Evolutionary conservation across 30 jellyfish, hydroid and myxozoan species (phyloP).

Genomic region (Sanderia malayensis): DNA sequence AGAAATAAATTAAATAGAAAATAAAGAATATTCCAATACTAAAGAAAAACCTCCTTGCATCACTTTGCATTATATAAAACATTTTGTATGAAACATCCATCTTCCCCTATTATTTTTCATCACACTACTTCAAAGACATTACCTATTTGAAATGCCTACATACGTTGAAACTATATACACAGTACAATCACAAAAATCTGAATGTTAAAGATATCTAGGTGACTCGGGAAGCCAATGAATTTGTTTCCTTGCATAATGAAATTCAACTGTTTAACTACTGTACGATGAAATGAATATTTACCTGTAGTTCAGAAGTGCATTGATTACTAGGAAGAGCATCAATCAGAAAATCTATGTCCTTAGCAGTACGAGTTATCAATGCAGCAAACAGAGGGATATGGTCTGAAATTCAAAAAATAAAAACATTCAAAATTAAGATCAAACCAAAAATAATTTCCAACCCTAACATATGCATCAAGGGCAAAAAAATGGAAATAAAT

Average conservation of each 20-base stretch:
- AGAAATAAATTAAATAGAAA: no score
- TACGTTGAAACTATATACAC: neutral
- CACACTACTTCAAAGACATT: neutral
- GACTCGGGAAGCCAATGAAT: no score
- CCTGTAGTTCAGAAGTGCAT: conserved; percentile 82
- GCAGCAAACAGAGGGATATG: conserved; percentile 78
- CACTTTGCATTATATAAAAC: neutral
- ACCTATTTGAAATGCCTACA: neutral
- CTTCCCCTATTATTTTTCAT: neutral
- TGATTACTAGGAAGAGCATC: conserved; percentile 89
- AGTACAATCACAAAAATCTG: neutral
- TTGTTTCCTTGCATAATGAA: no score
- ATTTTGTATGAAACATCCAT: neutral
- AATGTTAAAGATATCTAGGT: no score
- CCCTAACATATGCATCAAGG: no score
- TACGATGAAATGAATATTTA: no score
- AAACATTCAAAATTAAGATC: neutral
- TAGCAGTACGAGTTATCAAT: conserved; percentile 74
- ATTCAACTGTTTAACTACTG: no score
- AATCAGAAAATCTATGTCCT: conserved; percentile 76
- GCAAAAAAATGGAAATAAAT: no score
- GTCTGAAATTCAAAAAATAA: conserved; percentile 10
- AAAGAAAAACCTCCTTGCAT: neutral
- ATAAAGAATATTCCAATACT: neutral
- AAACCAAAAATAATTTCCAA: no score